Conservation (phyloP, 2,797 vertebrate species). For the Clarias fuscus region DNA sequence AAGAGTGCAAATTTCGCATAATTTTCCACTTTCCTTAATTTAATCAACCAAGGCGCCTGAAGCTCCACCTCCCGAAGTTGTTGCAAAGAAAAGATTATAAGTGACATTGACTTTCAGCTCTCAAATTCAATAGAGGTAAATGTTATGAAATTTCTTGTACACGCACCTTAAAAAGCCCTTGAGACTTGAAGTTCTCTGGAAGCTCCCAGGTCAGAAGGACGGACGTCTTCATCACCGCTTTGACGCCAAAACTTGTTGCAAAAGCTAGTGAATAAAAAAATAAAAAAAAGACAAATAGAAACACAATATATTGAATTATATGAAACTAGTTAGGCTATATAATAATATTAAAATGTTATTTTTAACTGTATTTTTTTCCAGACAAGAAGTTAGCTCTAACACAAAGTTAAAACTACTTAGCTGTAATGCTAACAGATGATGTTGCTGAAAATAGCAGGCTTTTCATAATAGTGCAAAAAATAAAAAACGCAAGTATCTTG, state of each 20-base stretch:
- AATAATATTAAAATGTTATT: neutral
- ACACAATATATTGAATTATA: neutral
- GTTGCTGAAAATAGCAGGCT: neutral
- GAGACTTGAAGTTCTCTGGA: conserved; percentile 87
- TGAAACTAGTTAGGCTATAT: neutral
- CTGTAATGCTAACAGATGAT: neutral
- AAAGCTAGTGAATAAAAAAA: conserved; percentile 76
- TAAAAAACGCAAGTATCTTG: neutral
- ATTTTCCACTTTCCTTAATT: conserved; percentile 24
- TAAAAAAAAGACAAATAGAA: conserved; percentile 17
- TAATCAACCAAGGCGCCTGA: neutral
- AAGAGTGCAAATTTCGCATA: conserved; percentile 1
- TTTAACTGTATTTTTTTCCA: neutral
- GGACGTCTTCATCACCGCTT: conserved; percentile 90
- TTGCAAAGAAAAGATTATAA: conserved; percentile 2
- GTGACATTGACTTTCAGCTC: neutral
- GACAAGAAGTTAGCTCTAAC: neutral
- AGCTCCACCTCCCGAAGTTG: neutral
- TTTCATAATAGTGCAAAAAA: neutral
- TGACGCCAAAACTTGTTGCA: conserved; percentile 94
- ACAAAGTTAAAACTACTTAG: neutral
- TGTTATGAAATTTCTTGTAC: neutral
- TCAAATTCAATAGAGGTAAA: neutral
- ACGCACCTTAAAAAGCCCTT: conserved; percentile 91
- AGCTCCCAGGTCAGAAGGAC: conserved; percentile 97